Base-by-base conservation (phyloP, 2,113 vertebrate genomes). In the Ascaphus truei region DNA sequence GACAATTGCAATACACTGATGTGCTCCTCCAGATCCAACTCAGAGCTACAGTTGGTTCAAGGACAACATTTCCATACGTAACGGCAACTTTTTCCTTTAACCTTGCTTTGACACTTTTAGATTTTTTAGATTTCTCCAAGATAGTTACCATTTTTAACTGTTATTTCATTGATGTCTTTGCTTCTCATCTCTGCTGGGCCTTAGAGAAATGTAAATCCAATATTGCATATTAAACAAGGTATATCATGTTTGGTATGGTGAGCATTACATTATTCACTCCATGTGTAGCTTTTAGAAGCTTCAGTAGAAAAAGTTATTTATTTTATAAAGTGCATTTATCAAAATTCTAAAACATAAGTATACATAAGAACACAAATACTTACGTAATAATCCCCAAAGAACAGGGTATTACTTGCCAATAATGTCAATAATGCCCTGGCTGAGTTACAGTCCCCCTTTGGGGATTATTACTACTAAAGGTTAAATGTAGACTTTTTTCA, bases 91-190 rank as follows among this genome's bases (percentile, higher is more conserved):
- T 43, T 66, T 52, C n/a, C 36, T 66, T 66, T 66, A 53, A 66
- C 63, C 63, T 66, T 66, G 63, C 11, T 66, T 66, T 66, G 63
- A 66, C 51, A 56, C 50, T 37, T 37, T 13, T 55, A 26, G 16
- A 39, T 53, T 34, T 53, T 53, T 29, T 29, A 55, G 15, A 66
- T 22, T 56, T 23, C 50, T 66, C 34, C 39, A 9, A 56, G 52
- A 66, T 55, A 11, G 51, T 66, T 66, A 66, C 55, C 51, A 55
- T 66, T 66, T 65, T 66, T 66, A 66, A 66, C 63, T 66, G 61
- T 48, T 50, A 50, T 50, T 52, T 56, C 63, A 66, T 66, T 66
- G 63, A 66, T 56, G 63, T 56, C 63, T 66, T 66, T 66, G 50
- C 63, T 66, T 66, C 63, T 66, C 37, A 66, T 66, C 63, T 56